Percentiles rank a stretch among this genome's conserved stretches.
phyloP scores from a whole-genome alignment of 2,113 vertebrate genomes.

The Climacteris rufus region DNA sequence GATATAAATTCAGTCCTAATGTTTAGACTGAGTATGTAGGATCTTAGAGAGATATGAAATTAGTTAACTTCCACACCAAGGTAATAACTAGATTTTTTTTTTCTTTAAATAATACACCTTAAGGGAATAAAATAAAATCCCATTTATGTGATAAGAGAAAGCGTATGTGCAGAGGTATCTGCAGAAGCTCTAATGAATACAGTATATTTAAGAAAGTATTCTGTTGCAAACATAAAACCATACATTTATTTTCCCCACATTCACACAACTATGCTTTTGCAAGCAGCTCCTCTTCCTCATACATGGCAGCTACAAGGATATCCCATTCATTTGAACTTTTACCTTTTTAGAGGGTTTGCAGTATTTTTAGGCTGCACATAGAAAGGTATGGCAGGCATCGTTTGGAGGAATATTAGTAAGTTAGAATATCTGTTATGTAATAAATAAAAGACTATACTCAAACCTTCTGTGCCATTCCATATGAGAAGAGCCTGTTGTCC shows the following conservation, averaged over 20 bases:
- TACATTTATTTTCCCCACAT: neutral
- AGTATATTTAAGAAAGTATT: neutral
- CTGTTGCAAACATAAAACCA: neutral
- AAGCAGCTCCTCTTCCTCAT: neutral
- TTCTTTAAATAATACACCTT: neutral
- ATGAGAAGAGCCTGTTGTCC: conserved; percentile 18
- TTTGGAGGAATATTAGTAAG: neutral
- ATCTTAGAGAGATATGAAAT: neutral
- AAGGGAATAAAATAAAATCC: neutral
- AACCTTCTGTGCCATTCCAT: neutral
- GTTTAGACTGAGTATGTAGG: neutral
- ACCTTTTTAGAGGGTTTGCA: neutral
- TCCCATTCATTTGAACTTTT: neutral
- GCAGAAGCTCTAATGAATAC: neutral
- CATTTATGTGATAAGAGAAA: neutral
- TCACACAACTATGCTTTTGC: neutral
- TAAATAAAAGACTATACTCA: conserved; percentile 15
- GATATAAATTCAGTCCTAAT: neutral
- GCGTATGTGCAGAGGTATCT: fast-evolving
- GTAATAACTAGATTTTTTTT: neutral
- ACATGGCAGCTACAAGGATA: neutral
- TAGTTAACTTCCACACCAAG: neutral
- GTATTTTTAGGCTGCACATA: neutral
- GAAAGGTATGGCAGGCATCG: neutral
- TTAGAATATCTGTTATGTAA: neutral